These are phyloP conservation scores for Felis chaus DNA, from an alignment of 2,113 vertebrate genomes.

Conservation along the genomic window DNA sequence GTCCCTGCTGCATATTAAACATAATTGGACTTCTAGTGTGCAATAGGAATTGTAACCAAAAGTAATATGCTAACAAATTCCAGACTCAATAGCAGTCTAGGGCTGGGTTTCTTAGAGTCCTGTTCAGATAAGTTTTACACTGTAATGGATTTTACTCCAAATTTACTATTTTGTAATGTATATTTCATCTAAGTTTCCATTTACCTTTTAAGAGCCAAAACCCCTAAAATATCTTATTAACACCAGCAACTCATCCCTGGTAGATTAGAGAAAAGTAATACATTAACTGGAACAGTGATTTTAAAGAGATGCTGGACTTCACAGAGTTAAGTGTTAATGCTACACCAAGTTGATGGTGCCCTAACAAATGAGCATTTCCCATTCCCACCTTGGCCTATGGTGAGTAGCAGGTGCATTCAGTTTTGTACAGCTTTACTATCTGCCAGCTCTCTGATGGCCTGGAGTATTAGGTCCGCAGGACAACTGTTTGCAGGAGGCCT, in stretches of 20 bases:
- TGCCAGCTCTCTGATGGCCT: conserved; percentile 40
- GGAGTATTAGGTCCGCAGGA: conserved; percentile 7
- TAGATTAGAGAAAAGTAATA: background rate
- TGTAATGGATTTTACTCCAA: background rate
- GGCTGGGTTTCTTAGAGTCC: background rate
- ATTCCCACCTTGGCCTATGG: background rate
- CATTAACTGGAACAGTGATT: background rate
- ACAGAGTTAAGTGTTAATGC: background rate
- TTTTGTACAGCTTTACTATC: conserved; percentile 19
- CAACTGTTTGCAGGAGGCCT: conserved; percentile 32
- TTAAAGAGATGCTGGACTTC: conserved; percentile 4
- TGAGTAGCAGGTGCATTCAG: background rate
- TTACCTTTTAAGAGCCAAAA: conserved; percentile 10
- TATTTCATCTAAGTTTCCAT: background rate
- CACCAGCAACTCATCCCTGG: background rate
- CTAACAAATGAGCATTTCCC: background rate
- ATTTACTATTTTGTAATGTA: background rate
- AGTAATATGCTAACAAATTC: background rate
- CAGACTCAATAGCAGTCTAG: background rate
- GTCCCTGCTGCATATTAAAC: conserved; percentile 33
- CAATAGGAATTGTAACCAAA: background rate
- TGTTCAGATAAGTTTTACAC: conserved; percentile 3
- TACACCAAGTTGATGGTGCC: background rate
- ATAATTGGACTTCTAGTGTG: conserved; percentile 34
- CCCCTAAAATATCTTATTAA: background rate